Percentiles rank a stretch among this genome's conserved stretches.
Evolutionary conservation across 2,797 vertebrate genomes (phyloP).

Genomic region (Clarias fuscus): DNA sequence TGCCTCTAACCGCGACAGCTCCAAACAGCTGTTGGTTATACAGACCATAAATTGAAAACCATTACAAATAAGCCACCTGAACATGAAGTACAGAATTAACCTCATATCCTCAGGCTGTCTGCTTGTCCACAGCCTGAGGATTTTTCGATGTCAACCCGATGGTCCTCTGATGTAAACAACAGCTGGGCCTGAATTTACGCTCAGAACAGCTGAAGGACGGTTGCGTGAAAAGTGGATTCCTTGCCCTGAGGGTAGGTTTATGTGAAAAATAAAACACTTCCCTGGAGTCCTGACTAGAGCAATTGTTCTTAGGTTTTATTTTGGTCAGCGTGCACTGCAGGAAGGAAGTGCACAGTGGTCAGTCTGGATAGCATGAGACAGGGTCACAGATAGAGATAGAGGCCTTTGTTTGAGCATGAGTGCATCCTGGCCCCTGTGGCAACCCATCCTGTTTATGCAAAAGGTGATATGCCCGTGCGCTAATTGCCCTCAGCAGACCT

Average conservation of each 20-base stretch:
- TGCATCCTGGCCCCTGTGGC: conserved; percentile 41
- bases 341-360: conserved; percentile 55
- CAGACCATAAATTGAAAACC: background rate
- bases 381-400: conserved; percentile 44
- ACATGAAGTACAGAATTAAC: background rate
- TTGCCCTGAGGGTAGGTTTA: conserved; percentile 23
- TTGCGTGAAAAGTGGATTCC: conserved; percentile 29
- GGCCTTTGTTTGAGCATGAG: conserved; percentile 38
- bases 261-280: conserved; percentile 47
- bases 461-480: conserved; percentile 33
- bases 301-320: conserved; percentile 57
- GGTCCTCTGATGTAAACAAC: conserved; percentile 46
- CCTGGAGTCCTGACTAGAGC: conserved; percentile 27
- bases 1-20: background rate
- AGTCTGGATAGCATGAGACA: conserved; percentile 45
- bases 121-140: conserved; percentile 20
- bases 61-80: conserved; percentile 20
- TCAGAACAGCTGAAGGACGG: conserved; percentile 20
- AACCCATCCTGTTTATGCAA: conserved; percentile 54
- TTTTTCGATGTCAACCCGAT: conserved; percentile 24
- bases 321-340: conserved; percentile 48
- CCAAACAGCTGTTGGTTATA: conserved; percentile 10
- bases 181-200: conserved; percentile 33
- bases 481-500: conserved; percentile 28
- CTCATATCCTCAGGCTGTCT: background rate